Percentiles rank a stretch among this genome's conserved stretches.
phyloP scores from a whole-genome alignment of 2,888 invertebrate species.

The Hofmannophila pseudospretella region DNA sequence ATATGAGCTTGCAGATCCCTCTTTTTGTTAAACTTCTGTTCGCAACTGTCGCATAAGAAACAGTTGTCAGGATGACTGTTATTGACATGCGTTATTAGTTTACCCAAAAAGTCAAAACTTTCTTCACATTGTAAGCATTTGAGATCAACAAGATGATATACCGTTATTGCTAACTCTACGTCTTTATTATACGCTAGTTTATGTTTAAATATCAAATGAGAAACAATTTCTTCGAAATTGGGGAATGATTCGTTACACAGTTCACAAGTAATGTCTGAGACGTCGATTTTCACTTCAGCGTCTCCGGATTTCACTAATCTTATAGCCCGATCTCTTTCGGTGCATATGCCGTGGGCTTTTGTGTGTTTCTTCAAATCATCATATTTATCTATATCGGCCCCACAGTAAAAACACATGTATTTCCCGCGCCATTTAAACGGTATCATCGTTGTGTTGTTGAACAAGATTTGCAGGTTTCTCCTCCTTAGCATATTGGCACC shows the following conservation, averaged over 20 bases:
- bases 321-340: slow-evolving; percentile 40
- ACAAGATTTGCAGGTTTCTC: slow-evolving; percentile 50
- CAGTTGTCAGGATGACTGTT: slow-evolving; percentile 35
- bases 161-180: slow-evolving; percentile 33
- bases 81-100: slow-evolving; percentile 51
- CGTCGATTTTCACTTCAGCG: slow-evolving; percentile 56
- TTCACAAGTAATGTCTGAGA: slow-evolving; percentile 48
- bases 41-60: slow-evolving; percentile 41
- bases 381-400: slow-evolving; percentile 36
- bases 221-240: slow-evolving; percentile 29
- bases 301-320: slow-evolving; percentile 44
- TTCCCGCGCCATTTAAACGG: slow-evolving; percentile 64
- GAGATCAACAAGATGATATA: slow-evolving; percentile 46
- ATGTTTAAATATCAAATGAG: slow-evolving; percentile 47
- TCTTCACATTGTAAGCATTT: slow-evolving; percentile 48
- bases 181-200: slow-evolving; percentile 37
- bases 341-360: slow-evolving; percentile 41
- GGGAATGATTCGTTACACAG: slow-evolving; percentile 34
- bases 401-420: slow-evolving; percentile 62
- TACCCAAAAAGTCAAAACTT: slow-evolving; percentile 35
- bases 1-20: slow-evolving; percentile 45
- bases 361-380: slow-evolving; percentile 44
- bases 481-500: slow-evolving; percentile 34
- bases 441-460: slow-evolving; percentile 60
- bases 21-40: slow-evolving; percentile 45